Evolutionary conservation across 2,888 invertebrate genomes (phyloP).

Genomic region (Psylliodes chrysocephalus): DNA sequence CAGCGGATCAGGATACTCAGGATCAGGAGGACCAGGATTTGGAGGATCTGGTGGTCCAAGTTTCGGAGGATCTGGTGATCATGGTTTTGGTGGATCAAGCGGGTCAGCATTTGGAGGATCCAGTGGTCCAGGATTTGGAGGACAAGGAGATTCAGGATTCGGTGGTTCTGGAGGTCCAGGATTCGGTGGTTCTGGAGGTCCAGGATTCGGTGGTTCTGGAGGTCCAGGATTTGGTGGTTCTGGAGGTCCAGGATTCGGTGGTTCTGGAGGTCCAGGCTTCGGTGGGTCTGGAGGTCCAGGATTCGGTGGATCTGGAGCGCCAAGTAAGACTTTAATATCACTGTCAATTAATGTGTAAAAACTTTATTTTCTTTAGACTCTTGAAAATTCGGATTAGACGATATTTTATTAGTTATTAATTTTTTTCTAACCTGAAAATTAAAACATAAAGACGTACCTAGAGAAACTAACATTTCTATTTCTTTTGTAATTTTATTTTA

Average conservation of each 20-base stretch:
- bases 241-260: not conserved
- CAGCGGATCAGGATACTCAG: slow-evolving; percentile 6
- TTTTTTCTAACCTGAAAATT: too few species aligned
- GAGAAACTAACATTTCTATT: too few species aligned
- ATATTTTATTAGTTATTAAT: too few species aligned
- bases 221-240: not conserved
- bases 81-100: slow-evolving; percentile 12
- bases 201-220: slow-evolving; percentile 24
- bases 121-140: slow-evolving; percentile 21
- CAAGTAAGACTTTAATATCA: too few species aligned
- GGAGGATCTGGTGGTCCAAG: slow-evolving; percentile 20
- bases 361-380: too few species aligned
- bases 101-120: slow-evolving; percentile 16
- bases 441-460: too few species aligned
- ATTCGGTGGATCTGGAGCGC: too few species aligned
- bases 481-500: too few species aligned
- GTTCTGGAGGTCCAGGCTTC: slow-evolving; percentile 6
- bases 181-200: slow-evolving; percentile 28
- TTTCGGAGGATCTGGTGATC: slow-evolving; percentile 1
- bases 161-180: slow-evolving; percentile 16
- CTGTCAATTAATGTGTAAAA: too few species aligned
- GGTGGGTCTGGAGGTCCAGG: slow-evolving; percentile 17
- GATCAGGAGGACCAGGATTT: slow-evolving; percentile 19
- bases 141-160: slow-evolving; percentile 14
- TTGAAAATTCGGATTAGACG: too few species aligned